Percentiles rank a stretch among this genome's conserved stretches.
These are phyloP conservation scores for Connochaetes taurinus DNA, from an alignment of 2,113 vertebrate species.

Conservation along the genomic window DNA sequence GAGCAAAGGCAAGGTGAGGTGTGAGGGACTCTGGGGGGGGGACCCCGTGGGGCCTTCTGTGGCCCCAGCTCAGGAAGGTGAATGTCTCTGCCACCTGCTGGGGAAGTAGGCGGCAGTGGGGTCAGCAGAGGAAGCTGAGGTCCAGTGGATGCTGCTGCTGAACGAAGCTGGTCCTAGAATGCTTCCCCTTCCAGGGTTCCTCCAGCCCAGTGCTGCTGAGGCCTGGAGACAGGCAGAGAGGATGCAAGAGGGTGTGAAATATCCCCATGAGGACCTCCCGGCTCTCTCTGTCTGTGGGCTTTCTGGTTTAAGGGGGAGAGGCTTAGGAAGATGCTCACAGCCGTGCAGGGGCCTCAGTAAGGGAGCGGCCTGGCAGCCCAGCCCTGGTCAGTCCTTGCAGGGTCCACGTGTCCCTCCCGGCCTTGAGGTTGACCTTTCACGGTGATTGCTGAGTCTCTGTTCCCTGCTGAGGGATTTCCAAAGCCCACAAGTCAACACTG, in stretches of 20 bases:
- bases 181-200: background rate
- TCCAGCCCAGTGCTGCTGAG: background rate
- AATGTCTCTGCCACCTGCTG: background rate
- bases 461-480: background rate
- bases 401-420: accelerated
- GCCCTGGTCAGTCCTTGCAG: background rate
- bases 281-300: accelerated
- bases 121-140: background rate
- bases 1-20: background rate
- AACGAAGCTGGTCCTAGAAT: accelerated
- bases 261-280: accelerated
- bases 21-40: background rate
- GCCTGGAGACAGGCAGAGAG: accelerated
- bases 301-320: background rate
- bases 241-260: background rate
- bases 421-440: background rate
- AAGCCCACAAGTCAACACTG: accelerated
- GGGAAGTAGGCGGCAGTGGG: too few species aligned
- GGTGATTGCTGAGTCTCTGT: background rate
- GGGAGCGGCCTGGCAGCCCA: accelerated
- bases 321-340: background rate
- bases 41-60: accelerated
- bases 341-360: accelerated
- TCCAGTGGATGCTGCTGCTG: too few species aligned
- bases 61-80: background rate